Conservation (phyloP, 2,113 vertebrate genomes). For the Crotophaga sulcirostris region DNA sequence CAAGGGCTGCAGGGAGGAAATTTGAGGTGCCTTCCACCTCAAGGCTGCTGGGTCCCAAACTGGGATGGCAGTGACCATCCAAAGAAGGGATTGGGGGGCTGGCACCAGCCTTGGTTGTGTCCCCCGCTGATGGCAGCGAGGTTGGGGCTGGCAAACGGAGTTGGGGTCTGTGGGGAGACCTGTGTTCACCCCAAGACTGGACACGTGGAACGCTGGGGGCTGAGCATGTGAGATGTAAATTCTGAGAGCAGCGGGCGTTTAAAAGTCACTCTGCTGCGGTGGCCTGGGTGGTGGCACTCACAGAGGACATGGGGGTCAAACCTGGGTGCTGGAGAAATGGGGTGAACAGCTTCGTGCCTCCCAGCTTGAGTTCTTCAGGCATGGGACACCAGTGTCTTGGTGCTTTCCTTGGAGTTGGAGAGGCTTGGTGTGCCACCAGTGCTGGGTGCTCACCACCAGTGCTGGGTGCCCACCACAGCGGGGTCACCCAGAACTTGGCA, state of each 20-base stretch:
- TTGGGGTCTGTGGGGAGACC: fast-evolving
- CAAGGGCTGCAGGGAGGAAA: background rate
- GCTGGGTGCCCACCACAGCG: background rate
- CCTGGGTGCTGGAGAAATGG: background rate
- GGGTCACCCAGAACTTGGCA: background rate
- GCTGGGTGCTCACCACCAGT: background rate
- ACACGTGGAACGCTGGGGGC: background rate
- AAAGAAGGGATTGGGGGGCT: fast-evolving
- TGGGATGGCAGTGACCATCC: fast-evolving
- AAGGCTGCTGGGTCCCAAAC: background rate
- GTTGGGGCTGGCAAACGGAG: fast-evolving
- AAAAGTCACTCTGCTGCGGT: background rate
- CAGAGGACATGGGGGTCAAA: background rate
- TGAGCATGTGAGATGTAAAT: fast-evolving
- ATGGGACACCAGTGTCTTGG: fast-evolving
- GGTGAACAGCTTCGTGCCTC: background rate
- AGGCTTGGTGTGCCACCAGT: fast-evolving
- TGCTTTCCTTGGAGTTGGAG: no score
- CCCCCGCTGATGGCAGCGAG: background rate
- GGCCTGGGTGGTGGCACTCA: background rate
- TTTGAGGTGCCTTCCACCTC: background rate
- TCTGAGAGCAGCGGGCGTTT: background rate
- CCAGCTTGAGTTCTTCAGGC: background rate
- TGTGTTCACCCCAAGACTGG: background rate
- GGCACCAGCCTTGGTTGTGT: fast-evolving